Conservation (phyloP, 2,113 vertebrate genomes). For the Spea multiplicata region DNA sequence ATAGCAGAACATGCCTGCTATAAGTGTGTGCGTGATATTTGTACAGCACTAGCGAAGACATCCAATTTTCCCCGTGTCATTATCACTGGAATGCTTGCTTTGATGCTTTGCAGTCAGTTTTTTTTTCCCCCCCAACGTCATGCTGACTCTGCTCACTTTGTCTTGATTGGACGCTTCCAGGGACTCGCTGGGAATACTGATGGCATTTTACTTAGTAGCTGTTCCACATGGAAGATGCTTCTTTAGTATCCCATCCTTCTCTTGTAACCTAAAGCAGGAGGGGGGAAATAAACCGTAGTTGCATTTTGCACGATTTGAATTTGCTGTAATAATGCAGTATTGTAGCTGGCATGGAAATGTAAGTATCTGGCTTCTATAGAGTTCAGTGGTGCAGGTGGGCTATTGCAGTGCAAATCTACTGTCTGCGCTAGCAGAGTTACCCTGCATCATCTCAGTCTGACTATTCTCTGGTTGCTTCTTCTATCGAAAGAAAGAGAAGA, state of each 20-base stretch:
- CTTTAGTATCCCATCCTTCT: slow-evolving; percentile 29
- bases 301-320: neutral
- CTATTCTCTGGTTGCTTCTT: slow-evolving; percentile 55
- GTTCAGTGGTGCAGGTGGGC: slow-evolving; percentile 21
- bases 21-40: neutral
- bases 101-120: slow-evolving; percentile 44
- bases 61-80: neutral
- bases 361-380: neutral
- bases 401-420: slow-evolving; percentile 1
- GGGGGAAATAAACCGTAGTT: neutral
- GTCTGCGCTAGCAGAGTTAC: slow-evolving; percentile 42
- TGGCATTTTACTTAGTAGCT: slow-evolving; percentile 56
- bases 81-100: slow-evolving; percentile 25
- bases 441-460: slow-evolving; percentile 53
- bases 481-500: slow-evolving; percentile 55
- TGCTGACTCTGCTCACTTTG: slow-evolving; percentile 57
- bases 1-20: neutral
- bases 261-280: neutral
- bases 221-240: slow-evolving; percentile 58
- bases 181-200: slow-evolving; percentile 69
- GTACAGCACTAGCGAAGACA: slow-evolving; percentile 6
- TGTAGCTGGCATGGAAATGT: slow-evolving; percentile 3
- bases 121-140: slow-evolving; percentile 55
- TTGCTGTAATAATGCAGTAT: neutral
- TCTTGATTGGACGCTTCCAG: slow-evolving; percentile 71